These are phyloP conservation scores for Halocynthia roretzi DNA, from an alignment of 23 tunicate genomes.

Conservation along the genomic window DNA sequence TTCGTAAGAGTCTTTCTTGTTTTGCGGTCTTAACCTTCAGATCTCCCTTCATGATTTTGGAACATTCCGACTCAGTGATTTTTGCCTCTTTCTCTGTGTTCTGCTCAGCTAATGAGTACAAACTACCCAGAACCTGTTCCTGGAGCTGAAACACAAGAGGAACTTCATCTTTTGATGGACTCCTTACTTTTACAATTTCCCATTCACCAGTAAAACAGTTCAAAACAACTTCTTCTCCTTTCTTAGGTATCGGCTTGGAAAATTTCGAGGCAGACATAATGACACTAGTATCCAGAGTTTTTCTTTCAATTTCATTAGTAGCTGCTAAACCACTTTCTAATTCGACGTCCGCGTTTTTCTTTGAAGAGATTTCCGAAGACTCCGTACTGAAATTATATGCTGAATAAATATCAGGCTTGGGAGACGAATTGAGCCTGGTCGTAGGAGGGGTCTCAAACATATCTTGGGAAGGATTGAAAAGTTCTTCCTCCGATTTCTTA, in stretches of 20 bases:
- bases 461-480: constrained; percentile 10
- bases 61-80: background rate
- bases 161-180: background rate
- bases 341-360: too few species aligned
- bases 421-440: too few species aligned
- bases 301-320: too few species aligned
- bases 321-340: too few species aligned
- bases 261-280: background rate
- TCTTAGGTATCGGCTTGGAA: background rate
- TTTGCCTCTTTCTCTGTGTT: background rate
- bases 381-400: too few species aligned
- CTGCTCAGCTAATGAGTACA: background rate
- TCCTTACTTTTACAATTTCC: constrained; percentile 17
- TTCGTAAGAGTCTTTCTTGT: too few species aligned
- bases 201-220: constrained; percentile 45
- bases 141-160: constrained; percentile 8
- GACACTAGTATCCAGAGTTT: too few species aligned
- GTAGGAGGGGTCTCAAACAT: background rate
- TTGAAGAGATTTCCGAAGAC: too few species aligned
- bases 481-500: background rate
- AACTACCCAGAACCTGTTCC: constrained; percentile 1
- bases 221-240: constrained; percentile 36
- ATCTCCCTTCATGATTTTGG: too few species aligned
- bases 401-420: too few species aligned
- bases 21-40: too few species aligned